These are phyloP conservation scores for Folsomia candida DNA, from an alignment of 2,888 invertebrate genomes.

Conservation along the genomic window DNA sequence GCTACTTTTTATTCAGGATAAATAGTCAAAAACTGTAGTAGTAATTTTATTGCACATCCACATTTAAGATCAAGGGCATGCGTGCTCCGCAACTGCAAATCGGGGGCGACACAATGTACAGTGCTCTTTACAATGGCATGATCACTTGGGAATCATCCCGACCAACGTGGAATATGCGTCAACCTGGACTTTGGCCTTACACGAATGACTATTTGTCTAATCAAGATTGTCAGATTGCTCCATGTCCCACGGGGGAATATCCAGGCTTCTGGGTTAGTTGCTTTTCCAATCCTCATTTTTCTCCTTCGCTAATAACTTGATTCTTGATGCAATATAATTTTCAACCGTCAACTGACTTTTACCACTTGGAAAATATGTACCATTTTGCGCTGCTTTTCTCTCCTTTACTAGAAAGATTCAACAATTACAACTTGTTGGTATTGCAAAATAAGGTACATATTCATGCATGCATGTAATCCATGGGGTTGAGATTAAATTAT, in stretches of 20 bases:
- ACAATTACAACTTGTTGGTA: too few relatives aligned
- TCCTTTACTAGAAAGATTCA: too few relatives aligned
- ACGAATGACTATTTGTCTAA: slow-evolving; percentile 63
- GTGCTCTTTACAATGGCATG: slow-evolving; percentile 57
- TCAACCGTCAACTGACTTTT: too few relatives aligned
- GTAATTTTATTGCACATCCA: background rate
- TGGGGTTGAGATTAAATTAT: too few relatives aligned
- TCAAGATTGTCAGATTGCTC: slow-evolving; percentile 54
- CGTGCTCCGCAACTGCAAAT: slow-evolving; percentile 62
- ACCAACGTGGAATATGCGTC: slow-evolving; percentile 57
- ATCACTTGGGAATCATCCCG: slow-evolving; percentile 65
- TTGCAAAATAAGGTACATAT: too few relatives aligned
- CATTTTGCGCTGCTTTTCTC: too few relatives aligned
- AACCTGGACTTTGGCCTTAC: slow-evolving; percentile 66
- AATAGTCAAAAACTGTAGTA: background rate
- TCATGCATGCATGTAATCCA: too few relatives aligned
- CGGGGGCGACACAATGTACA: slow-evolving; percentile 62
- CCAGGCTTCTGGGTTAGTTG: slow-evolving; percentile 68
- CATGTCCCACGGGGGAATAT: slow-evolving; percentile 62
- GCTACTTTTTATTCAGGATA: background rate
- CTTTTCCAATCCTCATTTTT: too few relatives aligned
- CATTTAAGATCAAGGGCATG: slow-evolving; percentile 53
- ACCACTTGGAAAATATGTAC: too few relatives aligned
- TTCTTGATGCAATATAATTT: too few relatives aligned
- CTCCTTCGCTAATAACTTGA: too few relatives aligned